Conservation (phyloP, 2,113 vertebrate genomes). For the Colossoma macropomum region DNA sequence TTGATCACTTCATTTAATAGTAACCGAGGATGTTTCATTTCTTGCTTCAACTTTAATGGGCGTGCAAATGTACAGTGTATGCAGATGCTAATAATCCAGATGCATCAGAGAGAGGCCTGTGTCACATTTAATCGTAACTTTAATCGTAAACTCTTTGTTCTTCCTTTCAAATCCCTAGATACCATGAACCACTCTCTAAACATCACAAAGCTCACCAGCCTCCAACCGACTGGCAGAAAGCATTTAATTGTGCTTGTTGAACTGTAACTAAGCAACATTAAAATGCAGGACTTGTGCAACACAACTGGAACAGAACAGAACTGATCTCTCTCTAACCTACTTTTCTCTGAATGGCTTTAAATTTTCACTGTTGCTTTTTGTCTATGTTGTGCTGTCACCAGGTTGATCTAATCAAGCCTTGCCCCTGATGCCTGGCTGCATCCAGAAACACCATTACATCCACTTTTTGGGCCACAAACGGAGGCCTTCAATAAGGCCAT, state of each 20-base stretch:
- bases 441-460: slow-evolving; percentile 16
- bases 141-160: neutral
- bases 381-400: neutral
- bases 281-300: neutral
- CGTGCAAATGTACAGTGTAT: too few species aligned
- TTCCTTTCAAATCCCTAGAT: neutral
- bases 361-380: neutral
- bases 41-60: neutral
- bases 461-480: neutral
- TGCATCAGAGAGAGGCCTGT: neutral
- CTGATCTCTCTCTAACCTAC: neutral
- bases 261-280: neutral
- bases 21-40: too few species aligned
- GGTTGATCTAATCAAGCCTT: slow-evolving; percentile 35
- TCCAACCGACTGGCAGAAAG: neutral
- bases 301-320: neutral
- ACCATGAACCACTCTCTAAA: neutral
- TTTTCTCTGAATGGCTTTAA: neutral
- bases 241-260: too few species aligned
- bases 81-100: neutral
- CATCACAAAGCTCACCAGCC: neutral
- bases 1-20: neutral
- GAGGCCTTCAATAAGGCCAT: neutral
- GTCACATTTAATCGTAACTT: neutral
- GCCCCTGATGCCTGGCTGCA: neutral